Base-by-base conservation (phyloP, 2,113 vertebrate species). In the Mystacornis crossleyi region DNA sequence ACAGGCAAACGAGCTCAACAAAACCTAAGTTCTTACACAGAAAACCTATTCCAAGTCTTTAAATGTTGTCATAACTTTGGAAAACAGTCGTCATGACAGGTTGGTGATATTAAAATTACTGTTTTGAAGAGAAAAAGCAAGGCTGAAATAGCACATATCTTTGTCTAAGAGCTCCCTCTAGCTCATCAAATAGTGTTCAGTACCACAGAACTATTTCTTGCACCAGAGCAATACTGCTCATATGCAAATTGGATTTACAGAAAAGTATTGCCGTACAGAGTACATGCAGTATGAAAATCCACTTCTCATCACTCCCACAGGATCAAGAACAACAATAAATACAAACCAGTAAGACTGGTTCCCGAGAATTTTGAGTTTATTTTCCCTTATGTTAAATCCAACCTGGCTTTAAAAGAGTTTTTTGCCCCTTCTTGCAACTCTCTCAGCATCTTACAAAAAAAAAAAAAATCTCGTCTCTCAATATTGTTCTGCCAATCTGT, bases 161-260 rank as follows among this genome's bases (percentile, higher is more conserved):
- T 84, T 53, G 71, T 74, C 47, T 90, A 92, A 87, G 95, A 95
- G 96, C 96, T 96, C 98, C 97, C 97, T 97, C 98, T 98, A 97
- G 97, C 85, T 95, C 12, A 69, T 24, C 53, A 9, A n/a, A 58
- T 1, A 16, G 16, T 3, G 21, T 42, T 91, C 62, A 54, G 42
- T 66, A 83, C 45, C 82, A 79, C 48, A 53, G 34, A 90, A 34
- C n/a, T 7, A 8, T 28, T 69, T 31, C 42, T 60, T 45, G 54
- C 25, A 91, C 43, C 81, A 69, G 15, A 66, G 65, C 54, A 71
- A 67, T 1, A 3, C 36, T 43, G 51, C 12, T 8, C 11, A 9
- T 2, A 19, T 0, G 0, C 31, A 60, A 15, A 31, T 3, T 9
- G 6, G 14, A 33, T 53, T 55, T 13, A 23, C 8, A 67, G 55